Evolutionary conservation across 1,140 invertebrate genomes (phyloP), one percentile per base, ranked within the genome.

Genomic region (Schlechtendalia chinensis): DNA sequence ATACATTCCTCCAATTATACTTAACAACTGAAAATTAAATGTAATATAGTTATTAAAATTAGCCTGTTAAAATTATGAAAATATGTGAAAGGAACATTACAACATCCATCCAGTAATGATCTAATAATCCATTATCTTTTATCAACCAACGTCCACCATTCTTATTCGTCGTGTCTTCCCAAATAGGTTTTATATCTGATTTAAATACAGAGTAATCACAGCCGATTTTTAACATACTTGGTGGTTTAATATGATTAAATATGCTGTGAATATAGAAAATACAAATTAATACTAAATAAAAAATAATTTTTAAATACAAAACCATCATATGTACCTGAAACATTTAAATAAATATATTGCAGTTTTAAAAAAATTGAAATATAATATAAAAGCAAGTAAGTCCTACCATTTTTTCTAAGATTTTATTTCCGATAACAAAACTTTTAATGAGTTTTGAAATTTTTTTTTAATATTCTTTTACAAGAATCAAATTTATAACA

Each of bases 161-260:
- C 85, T 95, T 94, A 84, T 95, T 96, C 27, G 91, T 90, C 75
- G 90, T 90, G 87, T 99, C 97, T 88, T 99, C 98, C 97, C 97
- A 99, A 96, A 98, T 98, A 2, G 97, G 97, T 83, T 93, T 91
- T 83, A 98, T 95, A 22, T 95, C 96, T 86, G 95, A 91, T 88
- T 98, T 98, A 87, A 99, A 99, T 80, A 99, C 89, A 27, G 95
- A 97, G 87, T 98, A 99, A 86, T 98, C 97, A 87, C 93, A 95
- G 47, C 96, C 96, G 84, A 91, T 89, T 83, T 90, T 91, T 1
- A 99, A 86, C 84, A 96, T 95, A 82, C 94, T 97, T 3, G 96
- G 94, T 83, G 91, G 87, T 86, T 97, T 97, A 81, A 98, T 96
- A 84, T 99, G 96, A 85, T 98, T 97, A 86, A 95, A 97, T 59